Evolutionary conservation across 2,888 invertebrate species (phyloP), one percentile per base, ranked within the genome.

Genomic region (Tetranychus piercei): DNA sequence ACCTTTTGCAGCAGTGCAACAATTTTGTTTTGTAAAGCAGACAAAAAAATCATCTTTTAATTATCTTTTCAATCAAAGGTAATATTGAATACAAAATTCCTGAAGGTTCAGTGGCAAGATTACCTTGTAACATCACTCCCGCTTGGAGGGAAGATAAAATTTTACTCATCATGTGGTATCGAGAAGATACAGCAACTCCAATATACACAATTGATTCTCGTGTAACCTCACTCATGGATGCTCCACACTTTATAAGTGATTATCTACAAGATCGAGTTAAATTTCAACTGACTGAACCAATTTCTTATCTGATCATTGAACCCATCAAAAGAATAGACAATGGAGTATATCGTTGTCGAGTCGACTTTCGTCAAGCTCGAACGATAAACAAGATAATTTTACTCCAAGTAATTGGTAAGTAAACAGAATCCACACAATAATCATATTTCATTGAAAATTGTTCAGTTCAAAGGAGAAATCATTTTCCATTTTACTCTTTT

Each of bases 351-450:
- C 87, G 92, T 78, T 93, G 92, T 83, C 86, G 92, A 78, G 90
- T 92, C 79, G 92, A 93, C 86, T 92, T 92, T 85, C 86, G 90
- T 78, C 91, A 90, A 83, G 90, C 91, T 78, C 92, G 92, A 84
- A 92, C 92, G 77, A 88, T 91, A 82, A 91, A 90, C 84, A 89
- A 90, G 83, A 87, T 90, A 81, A 91, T 91, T 85, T 92, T 92
- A 84, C 88, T 93, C 81, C 91, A 91, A 78, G 91, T 92, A 79
- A 90, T 92, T 81, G 91, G 92, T 92, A 82, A 89, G 71, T 20
- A 18, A 65, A 65, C 65, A n/a, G 65, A 18, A 65, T 20, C 18
- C 65, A 20, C 5, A n/a, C n/a, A n/a, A n/a, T n/a, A 67, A 1
- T 69, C n/a, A 18, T 9, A 23, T 69, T 69, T n/a, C 9, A 69